These are phyloP conservation scores for Paraescarpia echinospica DNA, from an alignment of 1,140 invertebrate genomes.

Conservation along the genomic window DNA sequence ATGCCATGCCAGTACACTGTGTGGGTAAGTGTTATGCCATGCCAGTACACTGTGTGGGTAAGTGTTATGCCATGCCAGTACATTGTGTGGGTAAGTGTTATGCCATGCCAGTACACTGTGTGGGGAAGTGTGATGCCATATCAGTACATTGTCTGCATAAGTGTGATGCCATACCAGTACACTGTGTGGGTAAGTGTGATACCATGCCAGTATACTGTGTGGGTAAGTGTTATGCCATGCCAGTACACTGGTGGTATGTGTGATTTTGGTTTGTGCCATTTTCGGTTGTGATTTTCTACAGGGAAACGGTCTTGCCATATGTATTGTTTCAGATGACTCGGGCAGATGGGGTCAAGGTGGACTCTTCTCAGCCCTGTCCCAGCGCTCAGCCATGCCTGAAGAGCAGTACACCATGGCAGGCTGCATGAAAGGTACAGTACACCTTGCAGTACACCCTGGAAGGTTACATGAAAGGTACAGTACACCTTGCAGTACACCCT, in stretches of 20 bases:
- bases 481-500: too few relatives aligned
- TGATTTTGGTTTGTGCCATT: too few relatives aligned
- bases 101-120: not conserved
- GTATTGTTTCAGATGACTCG: constrained; percentile 49
- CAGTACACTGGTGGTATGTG: too few relatives aligned
- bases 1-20: not conserved
- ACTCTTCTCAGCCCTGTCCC: constrained; percentile 48
- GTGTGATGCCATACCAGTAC: constrained; percentile 46
- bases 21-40: constrained; percentile 46
- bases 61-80: constrained; percentile 44
- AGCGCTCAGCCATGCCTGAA: constrained; percentile 40
- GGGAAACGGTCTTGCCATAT: too few relatives aligned
- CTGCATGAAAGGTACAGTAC: constrained; percentile 47
- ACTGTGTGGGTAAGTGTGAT: constrained; percentile 48
- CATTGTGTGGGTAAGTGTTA: constrained; percentile 50
- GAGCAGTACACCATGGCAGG: constrained; percentile 51
- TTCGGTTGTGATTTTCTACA: too few relatives aligned
- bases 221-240: too few relatives aligned
- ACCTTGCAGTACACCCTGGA: too few relatives aligned
- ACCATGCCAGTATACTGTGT: too few relatives aligned
- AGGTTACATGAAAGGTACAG: too few relatives aligned
- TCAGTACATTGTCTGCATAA: constrained; percentile 37
- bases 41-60: constrained; percentile 37
- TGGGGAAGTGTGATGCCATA: constrained; percentile 45
- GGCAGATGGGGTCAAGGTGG: constrained; percentile 54